Evolutionary conservation across 1,140 invertebrate species (phyloP).

Genomic region (Drosophila pandora): DNA sequence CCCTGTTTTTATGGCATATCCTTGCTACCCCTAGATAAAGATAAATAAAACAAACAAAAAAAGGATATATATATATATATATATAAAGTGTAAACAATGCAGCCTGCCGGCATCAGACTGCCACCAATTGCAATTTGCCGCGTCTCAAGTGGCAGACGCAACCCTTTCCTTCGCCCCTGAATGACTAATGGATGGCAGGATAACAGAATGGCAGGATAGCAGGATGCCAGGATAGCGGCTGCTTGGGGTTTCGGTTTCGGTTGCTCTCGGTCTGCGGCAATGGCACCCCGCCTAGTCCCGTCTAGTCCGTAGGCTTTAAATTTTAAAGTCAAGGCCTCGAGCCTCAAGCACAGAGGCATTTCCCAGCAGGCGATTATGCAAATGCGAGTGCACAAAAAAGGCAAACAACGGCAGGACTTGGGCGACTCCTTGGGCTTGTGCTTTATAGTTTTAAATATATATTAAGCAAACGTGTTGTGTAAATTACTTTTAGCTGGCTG

Average conservation of each 20-base stretch:
- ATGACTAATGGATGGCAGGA: constrained; percentile 64
- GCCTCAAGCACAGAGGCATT: background rate
- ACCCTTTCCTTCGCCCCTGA: constrained; percentile 27
- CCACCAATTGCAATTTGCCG: constrained; percentile 76
- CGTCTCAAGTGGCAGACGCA: constrained; percentile 73
- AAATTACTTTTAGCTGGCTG: constrained; percentile 59
- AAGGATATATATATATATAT: constrained; percentile 16
- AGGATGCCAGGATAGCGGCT: background rate
- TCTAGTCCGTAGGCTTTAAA: constrained; percentile 44
- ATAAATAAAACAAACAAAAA: constrained; percentile 5
- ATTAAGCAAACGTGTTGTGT: constrained; percentile 81
- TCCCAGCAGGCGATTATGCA: constrained; percentile 62
- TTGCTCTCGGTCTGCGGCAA: constrained; percentile 11
- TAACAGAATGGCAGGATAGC: constrained; percentile 4
- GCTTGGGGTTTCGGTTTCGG: constrained; percentile 29
- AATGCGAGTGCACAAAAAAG: constrained; percentile 43
- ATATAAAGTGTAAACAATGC: constrained; percentile 64
- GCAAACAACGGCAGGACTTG: constrained; percentile 5
- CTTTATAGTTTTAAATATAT: constrained; percentile 78
- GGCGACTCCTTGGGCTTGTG: background rate
- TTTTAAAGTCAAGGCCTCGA: constrained; percentile 15
- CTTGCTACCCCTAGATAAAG: background rate
- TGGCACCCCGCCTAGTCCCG: constrained; percentile 25
- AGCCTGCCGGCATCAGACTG: constrained; percentile 46
- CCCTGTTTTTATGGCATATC: background rate